Percentiles rank a stretch among this genome's conserved stretches.
Evolutionary conservation across 2,888 invertebrate species (phyloP).

Genomic region (Esperia sulphurella): DNA sequence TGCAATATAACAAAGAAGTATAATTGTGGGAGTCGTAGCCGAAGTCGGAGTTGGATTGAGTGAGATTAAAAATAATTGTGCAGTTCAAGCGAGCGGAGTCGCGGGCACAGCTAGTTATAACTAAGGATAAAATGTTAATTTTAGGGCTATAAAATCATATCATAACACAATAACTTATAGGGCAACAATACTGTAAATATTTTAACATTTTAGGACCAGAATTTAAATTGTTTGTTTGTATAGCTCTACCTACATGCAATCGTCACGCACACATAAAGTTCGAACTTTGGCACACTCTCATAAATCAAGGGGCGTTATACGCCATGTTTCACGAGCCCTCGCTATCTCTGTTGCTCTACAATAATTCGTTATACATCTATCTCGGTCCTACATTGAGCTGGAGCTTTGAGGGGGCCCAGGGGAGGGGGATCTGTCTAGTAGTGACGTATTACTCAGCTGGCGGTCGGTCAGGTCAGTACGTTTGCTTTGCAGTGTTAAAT

Average conservation of each 20-base stretch:
- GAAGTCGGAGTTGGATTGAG: too few relatives aligned
- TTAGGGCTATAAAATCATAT: too few relatives aligned
- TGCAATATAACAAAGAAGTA: too few relatives aligned
- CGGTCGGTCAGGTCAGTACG: slow-evolving; percentile 64
- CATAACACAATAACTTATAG: too few relatives aligned
- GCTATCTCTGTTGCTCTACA: slow-evolving; percentile 60
- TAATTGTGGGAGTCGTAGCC: too few relatives aligned
- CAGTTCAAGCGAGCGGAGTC: too few relatives aligned
- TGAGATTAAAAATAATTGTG: too few relatives aligned
- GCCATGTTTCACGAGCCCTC: slow-evolving; percentile 76
- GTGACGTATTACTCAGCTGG: slow-evolving; percentile 75
- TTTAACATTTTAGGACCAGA: slow-evolving; percentile 1
- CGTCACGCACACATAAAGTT: slow-evolving; percentile 70
- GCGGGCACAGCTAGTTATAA: too few relatives aligned
- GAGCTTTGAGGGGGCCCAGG: slow-evolving; percentile 52
- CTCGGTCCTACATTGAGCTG: slow-evolving; percentile 61
- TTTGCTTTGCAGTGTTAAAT: slow-evolving; percentile 34
- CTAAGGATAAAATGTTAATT: too few relatives aligned
- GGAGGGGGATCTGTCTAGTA: slow-evolving; percentile 72
- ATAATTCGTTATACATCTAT: slow-evolving; percentile 47
- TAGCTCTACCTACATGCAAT: slow-evolving; percentile 17
- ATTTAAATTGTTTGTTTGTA: slow-evolving; percentile 3
- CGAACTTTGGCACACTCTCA: slow-evolving; percentile 76
- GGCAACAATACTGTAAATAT: too few relatives aligned
- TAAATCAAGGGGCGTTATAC: slow-evolving; percentile 80